Percentiles rank a stretch among this genome's conserved stretches.
Evolutionary conservation across 2,797 vertebrate genomes (phyloP).

Genomic region (Danio kyathit): DNA sequence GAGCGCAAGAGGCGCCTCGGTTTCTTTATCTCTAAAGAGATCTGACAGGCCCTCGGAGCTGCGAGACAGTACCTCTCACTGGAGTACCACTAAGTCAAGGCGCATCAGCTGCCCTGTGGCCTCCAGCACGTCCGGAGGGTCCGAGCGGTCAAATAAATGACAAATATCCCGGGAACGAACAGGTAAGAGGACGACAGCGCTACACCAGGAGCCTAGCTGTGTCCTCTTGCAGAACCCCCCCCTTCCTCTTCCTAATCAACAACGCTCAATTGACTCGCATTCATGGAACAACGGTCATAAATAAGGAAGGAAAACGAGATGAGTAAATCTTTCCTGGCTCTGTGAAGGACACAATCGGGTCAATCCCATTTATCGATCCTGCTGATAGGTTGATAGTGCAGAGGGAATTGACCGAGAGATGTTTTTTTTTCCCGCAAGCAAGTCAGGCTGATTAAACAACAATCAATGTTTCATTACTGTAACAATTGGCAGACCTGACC

Average conservation of each 20-base stretch:
- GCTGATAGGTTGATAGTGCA: constrained; percentile 48
- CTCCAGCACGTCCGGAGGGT: constrained; percentile 17
- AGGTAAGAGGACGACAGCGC: constrained; percentile 28
- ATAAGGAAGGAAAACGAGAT: constrained; percentile 29
- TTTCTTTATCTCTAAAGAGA: constrained; percentile 56
- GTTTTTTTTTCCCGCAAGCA: constrained; percentile 24
- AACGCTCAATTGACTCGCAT: constrained; percentile 52
- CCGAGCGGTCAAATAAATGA: constrained; percentile 23
- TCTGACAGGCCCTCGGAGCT: constrained; percentile 49
- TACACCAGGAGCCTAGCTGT: constrained; percentile 20
- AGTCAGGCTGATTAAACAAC: constrained; percentile 64
- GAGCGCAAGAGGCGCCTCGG: constrained; percentile 44
- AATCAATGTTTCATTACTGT: constrained; percentile 68
- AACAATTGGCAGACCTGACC: constrained; percentile 46
- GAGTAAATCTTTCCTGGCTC: constrained; percentile 28
- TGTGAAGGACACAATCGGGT: constrained; percentile 43
- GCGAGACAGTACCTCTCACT: constrained; percentile 38
- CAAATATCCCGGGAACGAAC: constrained; percentile 19
- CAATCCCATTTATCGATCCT: constrained; percentile 56
- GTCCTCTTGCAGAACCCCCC: constrained; percentile 31
- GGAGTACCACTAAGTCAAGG: constrained; percentile 28
- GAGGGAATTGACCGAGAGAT: constrained; percentile 18
- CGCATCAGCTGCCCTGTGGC: constrained; percentile 27
- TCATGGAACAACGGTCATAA: constrained; percentile 46
- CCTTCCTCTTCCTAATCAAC: constrained; percentile 24